These are phyloP conservation scores for Forbesichthys agassizii DNA, from an alignment of 2,113 vertebrate species.

Conservation along the genomic window DNA sequence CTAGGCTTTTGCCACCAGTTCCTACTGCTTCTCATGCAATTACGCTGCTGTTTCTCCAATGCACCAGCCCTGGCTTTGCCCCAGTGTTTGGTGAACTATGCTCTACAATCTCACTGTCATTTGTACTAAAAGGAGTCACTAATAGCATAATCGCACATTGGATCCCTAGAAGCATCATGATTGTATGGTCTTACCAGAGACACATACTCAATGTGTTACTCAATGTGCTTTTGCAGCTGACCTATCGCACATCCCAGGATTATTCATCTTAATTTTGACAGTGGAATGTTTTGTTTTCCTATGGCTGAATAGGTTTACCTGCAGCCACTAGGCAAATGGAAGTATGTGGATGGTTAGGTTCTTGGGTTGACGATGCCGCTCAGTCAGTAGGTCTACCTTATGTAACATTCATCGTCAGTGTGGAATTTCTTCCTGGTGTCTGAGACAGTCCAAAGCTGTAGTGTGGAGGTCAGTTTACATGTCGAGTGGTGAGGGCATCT, in stretches of 20 bases:
- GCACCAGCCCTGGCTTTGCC: slow-evolving; percentile 13
- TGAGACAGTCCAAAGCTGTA: slow-evolving; percentile 10
- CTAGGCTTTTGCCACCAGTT: slow-evolving; percentile 13
- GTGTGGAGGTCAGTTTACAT: slow-evolving; percentile 8
- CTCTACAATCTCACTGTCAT: not conserved
- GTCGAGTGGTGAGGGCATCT: slow-evolving; percentile 12
- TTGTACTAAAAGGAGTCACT: not conserved
- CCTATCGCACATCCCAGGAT: slow-evolving; percentile 8
- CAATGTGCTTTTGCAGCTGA: not conserved
- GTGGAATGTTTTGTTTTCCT: slow-evolving; percentile 4
- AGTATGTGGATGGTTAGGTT: slow-evolving; percentile 8
- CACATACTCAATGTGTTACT: not conserved
- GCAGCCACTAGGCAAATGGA: not conserved
- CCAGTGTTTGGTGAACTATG: slow-evolving; percentile 6
- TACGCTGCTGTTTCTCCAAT: not conserved
- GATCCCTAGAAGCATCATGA: not conserved
- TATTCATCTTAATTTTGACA: slow-evolving; percentile 5
- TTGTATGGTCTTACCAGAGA: too few relatives aligned
- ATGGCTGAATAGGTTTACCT: slow-evolving; percentile 1
- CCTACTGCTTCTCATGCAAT: slow-evolving; percentile 29
- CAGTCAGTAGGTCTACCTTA: slow-evolving; percentile 18
- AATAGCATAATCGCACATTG: not conserved
- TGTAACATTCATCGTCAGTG: slow-evolving; percentile 35
- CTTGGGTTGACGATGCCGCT: slow-evolving; percentile 15
- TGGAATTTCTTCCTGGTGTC: slow-evolving; percentile 32